Evolutionary conservation across 2,113 vertebrate genomes (phyloP), one percentile per base, ranked within the genome.

Genomic region (Poeciliopsis retropinna): DNA sequence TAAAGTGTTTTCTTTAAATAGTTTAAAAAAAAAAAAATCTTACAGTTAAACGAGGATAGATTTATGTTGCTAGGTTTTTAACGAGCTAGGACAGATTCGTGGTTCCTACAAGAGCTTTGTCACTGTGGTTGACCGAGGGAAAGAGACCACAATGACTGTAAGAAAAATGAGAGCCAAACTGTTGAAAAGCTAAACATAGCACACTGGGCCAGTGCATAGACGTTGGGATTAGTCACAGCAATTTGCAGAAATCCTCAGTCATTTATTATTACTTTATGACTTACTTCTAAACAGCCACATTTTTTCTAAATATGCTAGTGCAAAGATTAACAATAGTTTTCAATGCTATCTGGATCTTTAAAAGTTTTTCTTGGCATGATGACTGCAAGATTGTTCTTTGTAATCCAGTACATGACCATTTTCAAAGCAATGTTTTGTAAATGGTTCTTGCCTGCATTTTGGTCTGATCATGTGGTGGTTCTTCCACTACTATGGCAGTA

Each of bases 101-200:
- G 62, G 57, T 67, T 5, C 30, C 47, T 19, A 30, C 22, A 69
- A 73, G 34, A 68, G 82, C 83, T 65, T 61, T 27, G 75, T 90
- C 90, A 92, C 47, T 13, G 81, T 82, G 86, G 79, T 76, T 30
- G 37, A 54, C 57, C 39, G 65, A 79, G 60, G 60, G 54, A 13
- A 39, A 27, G 27, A 3, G 9, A 73, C 87, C 83, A 77, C 86
- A 83, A 72, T 87, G 85, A 89, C 79, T 57, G 44, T 1, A 44
- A 72, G 54, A 76, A 85, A 73, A 64, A 25, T 27, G 37, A 79
- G 47, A 75, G 61, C n/a, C 75, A 70, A 60, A 62, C 65, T 25
- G 27, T 30, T 28, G 66, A 72, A 63, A 80, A 54, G n/a, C 75
- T 88, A 82, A 87, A 82, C 75, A 77, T 2, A 6, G 17, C 28